Base-by-base conservation (phyloP, 2,797 vertebrate species). In the Sebastes reedi region DNA sequence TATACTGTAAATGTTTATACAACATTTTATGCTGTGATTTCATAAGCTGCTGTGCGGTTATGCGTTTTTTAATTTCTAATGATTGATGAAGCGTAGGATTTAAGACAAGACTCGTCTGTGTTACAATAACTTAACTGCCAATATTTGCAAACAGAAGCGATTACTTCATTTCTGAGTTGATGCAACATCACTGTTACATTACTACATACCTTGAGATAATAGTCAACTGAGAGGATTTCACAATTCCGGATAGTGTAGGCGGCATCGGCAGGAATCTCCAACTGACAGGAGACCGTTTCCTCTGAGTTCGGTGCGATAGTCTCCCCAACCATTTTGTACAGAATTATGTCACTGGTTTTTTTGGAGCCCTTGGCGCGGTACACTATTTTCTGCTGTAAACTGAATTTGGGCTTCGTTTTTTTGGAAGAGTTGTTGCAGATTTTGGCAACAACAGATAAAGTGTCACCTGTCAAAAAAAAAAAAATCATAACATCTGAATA, bases 391-490 rank as follows among this genome's bases (percentile, higher is more conserved):
- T 96, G 95, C 79, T 91, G 86, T 74, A 98, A 89, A 88, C 89
- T 94, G 95, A 96, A 96, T 95, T 98, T 97, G 92, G 96, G 92
- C 95, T 86, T 92, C 95, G 92, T 70, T 10, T 85, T 50, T 81
- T 97, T 96, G 88, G 97, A 97, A 62, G 97, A 97, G 80, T 95
- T 95, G 75, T 99, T 99, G 77, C 95, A 91, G 91, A 98, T 94
- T 87, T 96, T 95, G 74, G 96, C 97, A 81, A 93, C 95, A 88
- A 97, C 94, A 91, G 96, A 95, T 90, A 99, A 94, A 65, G 94
- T 97, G 91, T 98, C 97, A 93, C 98, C 98, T 98, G 81, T 70
- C 81, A n/a, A n/a, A n/a, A n/a, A n/a, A n/a, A n/a, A n/a, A n/a
- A n/a, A n/a, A n/a, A n/a, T n/a, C n/a, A n/a, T n/a, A n/a, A n/a